Base-by-base conservation (phyloP, 2,797 vertebrate genomes). In the Urocyon cinereoargenteus region DNA sequence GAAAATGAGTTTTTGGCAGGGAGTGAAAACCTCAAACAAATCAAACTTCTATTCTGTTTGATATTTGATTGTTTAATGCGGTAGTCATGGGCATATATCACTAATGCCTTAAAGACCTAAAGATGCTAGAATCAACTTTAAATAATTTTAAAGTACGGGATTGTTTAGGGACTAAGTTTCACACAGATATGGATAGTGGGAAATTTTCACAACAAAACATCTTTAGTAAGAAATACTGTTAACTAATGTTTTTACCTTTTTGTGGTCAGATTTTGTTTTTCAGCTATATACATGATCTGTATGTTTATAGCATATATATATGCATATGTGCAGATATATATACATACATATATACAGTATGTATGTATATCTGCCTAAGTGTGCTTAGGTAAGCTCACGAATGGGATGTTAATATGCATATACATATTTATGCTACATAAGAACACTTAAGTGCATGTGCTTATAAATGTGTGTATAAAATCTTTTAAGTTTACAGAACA, bases 221-320 rank as follows among this genome's bases (percentile, higher is more conserved):
- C 40, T 89, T 18, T 92, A 75, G 40, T 45, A 73, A 68, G 34
- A 81, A 82, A 77, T 57, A 6, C 57, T 53, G 24, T 77, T 64
- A 53, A 34, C 16, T 68, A 59, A 55, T 45, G 72, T 11, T 91
- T 96, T 59, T 78, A 26, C 2, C 53, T 1, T 26, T 45, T 64
- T 85, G 8, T 59, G 72, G 15, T 78, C 59, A 57, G 7, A 49
- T 92, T 96, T 90, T 89, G 79, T 62, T 94, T 91, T 78, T 13
- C 15, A 59, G 15, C 24, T 66, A 1, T 19, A 34, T 92, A 49
- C 51, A 88, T 51, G 55, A 31, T 72, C 6, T 70, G 21, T 81
- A 57, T 26, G 51, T 40, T n/a, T 68, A 24, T 57, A 13, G 53
- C 6, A 36, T 15, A 6, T 55, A 0, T 45, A 26, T 62, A 11